Conservation (phyloP, 2,888 invertebrate species). For the Hyppa rectilinea region DNA sequence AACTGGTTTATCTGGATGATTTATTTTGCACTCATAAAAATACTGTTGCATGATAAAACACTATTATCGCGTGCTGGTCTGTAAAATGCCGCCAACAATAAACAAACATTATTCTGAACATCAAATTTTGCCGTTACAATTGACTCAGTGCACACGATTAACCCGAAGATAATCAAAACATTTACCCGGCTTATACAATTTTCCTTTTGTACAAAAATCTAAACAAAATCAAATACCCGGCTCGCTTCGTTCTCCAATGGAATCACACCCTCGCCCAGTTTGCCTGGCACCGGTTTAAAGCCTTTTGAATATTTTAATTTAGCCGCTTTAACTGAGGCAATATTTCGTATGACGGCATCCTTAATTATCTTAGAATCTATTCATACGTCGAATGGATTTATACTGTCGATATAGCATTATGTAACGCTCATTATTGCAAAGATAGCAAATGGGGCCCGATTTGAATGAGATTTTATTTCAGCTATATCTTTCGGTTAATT, state of each 20-base stretch:
- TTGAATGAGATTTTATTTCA: conserved; percentile 56
- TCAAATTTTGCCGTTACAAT: conserved; percentile 19
- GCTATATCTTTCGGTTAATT: conserved; percentile 52
- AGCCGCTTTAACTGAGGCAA: conserved; percentile 65
- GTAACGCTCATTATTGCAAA: conserved; percentile 49
- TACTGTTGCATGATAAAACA: conserved; percentile 8
- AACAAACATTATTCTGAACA: conserved; percentile 28
- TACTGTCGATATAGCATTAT: conserved; percentile 47
- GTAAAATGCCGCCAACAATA: not conserved
- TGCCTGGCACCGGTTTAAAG: conserved; percentile 62
- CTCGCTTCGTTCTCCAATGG: conserved; percentile 40
- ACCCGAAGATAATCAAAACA: conserved; percentile 28
- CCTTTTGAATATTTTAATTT: conserved; percentile 78
- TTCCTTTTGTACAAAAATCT: conserved; percentile 14
- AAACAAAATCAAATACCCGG: conserved; percentile 19
- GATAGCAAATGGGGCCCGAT: conserved; percentile 54
- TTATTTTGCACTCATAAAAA: conserved; percentile 12
- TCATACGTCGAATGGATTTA: conserved; percentile 63
- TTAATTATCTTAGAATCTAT: conserved; percentile 69
- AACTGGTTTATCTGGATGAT: conserved; percentile 37
- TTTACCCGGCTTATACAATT: conserved; percentile 21
- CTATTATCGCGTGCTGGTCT: not conserved
- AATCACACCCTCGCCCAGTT: conserved; percentile 42
- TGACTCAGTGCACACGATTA: conserved; percentile 41
- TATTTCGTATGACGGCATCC: conserved; percentile 65